phyloP scores from a whole-genome alignment of 2,797 vertebrate species.

The Ataeniobius toweri region DNA sequence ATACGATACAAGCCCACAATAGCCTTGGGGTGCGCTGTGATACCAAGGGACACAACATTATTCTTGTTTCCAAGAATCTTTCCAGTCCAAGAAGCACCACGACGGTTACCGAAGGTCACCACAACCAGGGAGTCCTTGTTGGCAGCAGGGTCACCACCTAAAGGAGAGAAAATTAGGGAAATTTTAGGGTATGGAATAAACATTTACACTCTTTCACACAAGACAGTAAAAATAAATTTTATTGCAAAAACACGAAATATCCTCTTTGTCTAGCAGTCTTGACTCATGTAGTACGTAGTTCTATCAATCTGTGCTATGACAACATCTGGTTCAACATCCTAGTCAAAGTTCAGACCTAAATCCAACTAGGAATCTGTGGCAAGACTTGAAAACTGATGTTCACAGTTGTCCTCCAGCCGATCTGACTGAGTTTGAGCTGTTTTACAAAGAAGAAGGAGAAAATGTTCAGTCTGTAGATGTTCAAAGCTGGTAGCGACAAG shows the following conservation, averaged over 20 bases:
- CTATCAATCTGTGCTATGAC: background rate
- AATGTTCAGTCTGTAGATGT: too few relatives aligned
- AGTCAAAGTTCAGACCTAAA: too few relatives aligned
- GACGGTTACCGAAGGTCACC: slow-evolving; percentile 56
- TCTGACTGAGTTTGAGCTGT: too few relatives aligned
- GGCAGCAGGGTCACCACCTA: slow-evolving; percentile 82
- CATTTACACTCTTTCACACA: background rate
- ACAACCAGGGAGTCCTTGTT: slow-evolving; percentile 81
- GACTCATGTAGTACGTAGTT: background rate
- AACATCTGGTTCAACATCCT: too few relatives aligned
- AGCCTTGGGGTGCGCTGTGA: slow-evolving; percentile 81
- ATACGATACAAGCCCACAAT: slow-evolving; percentile 87
- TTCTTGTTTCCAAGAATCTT: slow-evolving; percentile 56
- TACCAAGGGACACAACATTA: slow-evolving; percentile 63
- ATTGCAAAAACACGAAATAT: background rate
- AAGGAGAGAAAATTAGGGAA: background rate
- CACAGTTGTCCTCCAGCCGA: too few relatives aligned
- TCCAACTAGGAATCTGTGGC: too few relatives aligned
- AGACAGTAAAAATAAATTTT: background rate
- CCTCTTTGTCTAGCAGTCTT: background rate
- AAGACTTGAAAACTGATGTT: too few relatives aligned
- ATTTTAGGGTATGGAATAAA: background rate
- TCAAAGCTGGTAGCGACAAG: too few relatives aligned
- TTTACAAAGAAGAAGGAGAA: too few relatives aligned
- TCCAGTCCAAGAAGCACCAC: slow-evolving; percentile 70